Percentiles rank a stretch among this genome's conserved stretches.
phyloP scores from a whole-genome alignment of 2,888 invertebrate genomes.

The Agrochola circellaris region DNA sequence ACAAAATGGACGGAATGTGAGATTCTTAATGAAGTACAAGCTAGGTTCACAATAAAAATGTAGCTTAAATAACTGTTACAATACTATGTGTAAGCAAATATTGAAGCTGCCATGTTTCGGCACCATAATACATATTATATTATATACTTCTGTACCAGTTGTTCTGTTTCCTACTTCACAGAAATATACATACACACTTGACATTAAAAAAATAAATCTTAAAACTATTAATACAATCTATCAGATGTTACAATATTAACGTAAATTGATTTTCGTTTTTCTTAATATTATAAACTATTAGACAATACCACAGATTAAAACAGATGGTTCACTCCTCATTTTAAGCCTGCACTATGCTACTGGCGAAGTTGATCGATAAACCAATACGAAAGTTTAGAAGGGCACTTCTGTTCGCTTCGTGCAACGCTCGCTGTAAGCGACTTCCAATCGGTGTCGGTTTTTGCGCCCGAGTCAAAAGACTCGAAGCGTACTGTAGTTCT shows the following conservation, averaged over 20 bases:
- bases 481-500: too few species aligned
- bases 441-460: too few species aligned
- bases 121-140: slow-evolving; percentile 44
- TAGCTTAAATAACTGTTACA: slow-evolving; percentile 52
- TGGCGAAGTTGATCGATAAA: too few species aligned
- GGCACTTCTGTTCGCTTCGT: too few species aligned
- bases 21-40: slow-evolving; percentile 83
- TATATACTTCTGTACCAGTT: slow-evolving; percentile 39
- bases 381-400: too few species aligned
- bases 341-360: too few species aligned
- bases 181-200: slow-evolving; percentile 56
- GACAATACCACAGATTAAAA: neutral
- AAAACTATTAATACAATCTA: slow-evolving; percentile 38
- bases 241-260: slow-evolving; percentile 35
- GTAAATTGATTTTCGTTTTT: slow-evolving; percentile 38
- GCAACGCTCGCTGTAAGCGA: too few species aligned
- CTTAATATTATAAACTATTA: slow-evolving; percentile 23
- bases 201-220: slow-evolving; percentile 39
- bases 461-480: too few species aligned
- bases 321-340: too few species aligned
- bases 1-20: slow-evolving; percentile 90
- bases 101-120: slow-evolving; percentile 47
- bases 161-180: slow-evolving; percentile 48
- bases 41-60: slow-evolving; percentile 65
- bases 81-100: slow-evolving; percentile 54